Base-by-base conservation (phyloP, 2,797 vertebrate genomes). In the Labeo calbasu region DNA sequence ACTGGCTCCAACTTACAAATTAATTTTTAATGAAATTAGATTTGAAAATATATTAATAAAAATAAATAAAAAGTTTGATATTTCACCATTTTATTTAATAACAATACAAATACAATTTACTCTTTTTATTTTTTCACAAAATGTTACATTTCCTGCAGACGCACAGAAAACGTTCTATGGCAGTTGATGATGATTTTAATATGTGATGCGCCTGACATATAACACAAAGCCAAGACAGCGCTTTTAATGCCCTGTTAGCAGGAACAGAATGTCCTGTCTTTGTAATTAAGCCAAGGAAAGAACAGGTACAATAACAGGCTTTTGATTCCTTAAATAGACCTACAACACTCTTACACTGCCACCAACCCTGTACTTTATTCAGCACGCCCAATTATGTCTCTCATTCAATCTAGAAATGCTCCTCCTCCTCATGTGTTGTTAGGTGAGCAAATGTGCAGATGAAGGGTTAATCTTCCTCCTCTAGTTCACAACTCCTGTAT, bases 241-340 rank as follows among this genome's bases (percentile, higher is more conserved):
- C 43, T 63, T 19, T 77, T 80, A 85, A 86, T 83, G 53, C 51
- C n/a, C 70, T 36, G 23, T 76, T 86, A 84, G 32, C 40, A 66
- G 72, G 83, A 71, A 55, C 73, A 28, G 46, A 71, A 46, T 51
- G 82, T 59, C 83, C 75, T 82, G 55, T 40, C 70, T 65, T 5
- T 86, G 57, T 81, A 88, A 86, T 88, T 85, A 84, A 61, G 79
- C 80, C 70, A 79, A 86, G 75, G 36, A 23, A 65, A 77, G 76
- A 84, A 83, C 85, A 85, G 87, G 85, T 88, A 88, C 79, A 83
- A 86, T 84, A 81, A 85, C 82, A 80, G 82, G 78, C 79, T 36
- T 80, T 83, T 80, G 23, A 57, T n/a, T 83, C 83, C 76, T 83
- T 73, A 86, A 88, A 88, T 86, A 86, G 83, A 85, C 10, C 84